Conservation (phyloP, 2,113 vertebrate genomes). For the Taxidea taxus region DNA sequence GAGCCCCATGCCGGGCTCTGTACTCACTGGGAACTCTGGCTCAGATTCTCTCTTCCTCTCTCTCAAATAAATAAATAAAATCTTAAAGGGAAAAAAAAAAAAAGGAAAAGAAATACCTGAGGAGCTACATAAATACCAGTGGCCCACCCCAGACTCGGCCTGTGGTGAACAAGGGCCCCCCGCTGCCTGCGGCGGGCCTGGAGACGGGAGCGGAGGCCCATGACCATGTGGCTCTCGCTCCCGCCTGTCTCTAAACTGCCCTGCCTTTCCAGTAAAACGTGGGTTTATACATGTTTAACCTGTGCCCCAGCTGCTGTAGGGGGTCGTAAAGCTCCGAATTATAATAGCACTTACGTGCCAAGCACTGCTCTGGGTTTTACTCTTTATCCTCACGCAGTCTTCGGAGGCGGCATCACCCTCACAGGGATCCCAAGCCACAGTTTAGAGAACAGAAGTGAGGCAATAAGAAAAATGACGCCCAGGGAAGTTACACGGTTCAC, state of each 20-base stretch:
- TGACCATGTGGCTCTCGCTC: not conserved
- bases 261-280: conserved; percentile 11
- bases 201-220: not conserved
- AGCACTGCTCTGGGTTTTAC: not conserved
- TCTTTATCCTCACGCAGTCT: not conserved
- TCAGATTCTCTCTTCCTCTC: not conserved
- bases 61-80: not conserved
- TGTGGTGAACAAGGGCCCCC: not conserved
- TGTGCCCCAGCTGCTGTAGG: not conserved
- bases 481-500: not conserved
- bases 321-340: not conserved
- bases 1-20: not conserved
- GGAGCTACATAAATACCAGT: not conserved
- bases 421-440: not conserved
- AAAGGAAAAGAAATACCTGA: not conserved
- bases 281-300: not conserved
- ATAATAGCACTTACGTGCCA: not conserved
- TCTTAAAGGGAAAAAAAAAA: not conserved
- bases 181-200: not conserved
- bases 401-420: not conserved
- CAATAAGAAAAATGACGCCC: not conserved
- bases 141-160: not conserved
- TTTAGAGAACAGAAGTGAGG: not conserved
- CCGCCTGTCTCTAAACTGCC: conserved; percentile 10
- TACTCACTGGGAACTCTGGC: not conserved